Evolutionary conservation across 2,888 invertebrate species (phyloP), one percentile per base, ranked within the genome.

Genomic region (Pedicia rivosa): DNA sequence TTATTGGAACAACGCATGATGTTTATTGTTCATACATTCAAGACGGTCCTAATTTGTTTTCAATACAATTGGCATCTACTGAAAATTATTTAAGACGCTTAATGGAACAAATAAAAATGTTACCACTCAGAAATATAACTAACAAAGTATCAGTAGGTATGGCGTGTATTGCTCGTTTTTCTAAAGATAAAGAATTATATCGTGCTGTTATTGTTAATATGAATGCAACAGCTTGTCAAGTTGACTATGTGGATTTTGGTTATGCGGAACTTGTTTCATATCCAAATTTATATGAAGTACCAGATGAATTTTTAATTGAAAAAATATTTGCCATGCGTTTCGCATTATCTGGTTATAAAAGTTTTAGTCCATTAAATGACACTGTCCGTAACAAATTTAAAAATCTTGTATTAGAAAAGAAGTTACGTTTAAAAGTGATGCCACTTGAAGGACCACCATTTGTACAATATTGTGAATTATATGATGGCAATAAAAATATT

Each of bases 211-310:
- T 84, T 3, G 78, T 77, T 57, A 74, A 72, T 46, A 68, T 80
- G 29, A 73, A 74, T 25, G 74, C 75, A 40, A 72, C 73, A 14
- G 71, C 74, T 35, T 81, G 76, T 52, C 80, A 79, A 56, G 67
- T 84, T 5, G 79, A 76, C 50, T 84, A 80, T 55, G 79, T 83
- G 20, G 84, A 84, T 56, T 83, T 78, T 54, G 84, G 84, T 19
- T 78, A 81, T 50, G 75, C 75, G 5, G 83, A 81, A 59, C 62
- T 73, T 49, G 70, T 82, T 9, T 67, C 75, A 1, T 72, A 74
- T 43, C 69, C 72, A 44, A 72, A 78, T 46, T 70, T 86, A 34
- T 84, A 71, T 55, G 75, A 79, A 53, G 74, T 84, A 46, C 81
- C 84, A 0, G 67, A 73, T 40, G 72, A 77, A 49, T 77, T 72